Evolutionary conservation across 1,140 invertebrate species (phyloP).

Genomic region (Gonioctena quinquepunctata): DNA sequence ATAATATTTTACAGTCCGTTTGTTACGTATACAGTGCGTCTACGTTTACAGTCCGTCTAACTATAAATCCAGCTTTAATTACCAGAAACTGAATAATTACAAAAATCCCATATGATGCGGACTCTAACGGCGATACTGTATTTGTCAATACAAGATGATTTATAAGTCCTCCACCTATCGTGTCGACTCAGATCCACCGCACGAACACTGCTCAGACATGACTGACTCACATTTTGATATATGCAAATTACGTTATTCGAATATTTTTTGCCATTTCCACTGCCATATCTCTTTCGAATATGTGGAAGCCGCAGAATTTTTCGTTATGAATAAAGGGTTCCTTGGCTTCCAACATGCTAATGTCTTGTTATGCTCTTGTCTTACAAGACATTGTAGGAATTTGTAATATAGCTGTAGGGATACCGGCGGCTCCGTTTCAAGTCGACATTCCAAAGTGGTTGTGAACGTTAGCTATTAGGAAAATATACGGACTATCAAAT

Average conservation of each 20-base stretch:
- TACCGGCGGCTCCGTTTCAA: neutral
- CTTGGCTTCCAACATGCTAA: slow-evolving; percentile 14
- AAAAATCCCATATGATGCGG: too few relatives aligned
- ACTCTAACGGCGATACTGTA: too few relatives aligned
- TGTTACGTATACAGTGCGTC: too few relatives aligned
- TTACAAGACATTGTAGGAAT: slow-evolving; percentile 14
- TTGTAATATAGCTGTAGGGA: slow-evolving; percentile 13
- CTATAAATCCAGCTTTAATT: too few relatives aligned
- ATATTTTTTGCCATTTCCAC: slow-evolving; percentile 21
- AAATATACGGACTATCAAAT: neutral
- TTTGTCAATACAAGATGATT: neutral
- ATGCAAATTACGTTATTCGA: slow-evolving; percentile 22
- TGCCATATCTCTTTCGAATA: slow-evolving; percentile 17
- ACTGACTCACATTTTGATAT: slow-evolving; percentile 24
- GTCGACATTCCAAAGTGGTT: neutral
- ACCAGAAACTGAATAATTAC: too few relatives aligned
- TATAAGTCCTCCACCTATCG: neutral
- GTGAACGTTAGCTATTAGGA: neutral
- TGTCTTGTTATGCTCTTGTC: slow-evolving; percentile 16
- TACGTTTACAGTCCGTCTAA: too few relatives aligned
- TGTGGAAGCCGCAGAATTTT: slow-evolving; percentile 13
- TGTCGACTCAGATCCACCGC: slow-evolving; percentile 11
- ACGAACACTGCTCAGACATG: slow-evolving; percentile 14
- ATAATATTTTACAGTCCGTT: too few relatives aligned
- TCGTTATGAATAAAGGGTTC: slow-evolving; percentile 13